phyloP scores from a whole-genome alignment of 2,113 vertebrate species.

The Oceanodroma tethys region DNA sequence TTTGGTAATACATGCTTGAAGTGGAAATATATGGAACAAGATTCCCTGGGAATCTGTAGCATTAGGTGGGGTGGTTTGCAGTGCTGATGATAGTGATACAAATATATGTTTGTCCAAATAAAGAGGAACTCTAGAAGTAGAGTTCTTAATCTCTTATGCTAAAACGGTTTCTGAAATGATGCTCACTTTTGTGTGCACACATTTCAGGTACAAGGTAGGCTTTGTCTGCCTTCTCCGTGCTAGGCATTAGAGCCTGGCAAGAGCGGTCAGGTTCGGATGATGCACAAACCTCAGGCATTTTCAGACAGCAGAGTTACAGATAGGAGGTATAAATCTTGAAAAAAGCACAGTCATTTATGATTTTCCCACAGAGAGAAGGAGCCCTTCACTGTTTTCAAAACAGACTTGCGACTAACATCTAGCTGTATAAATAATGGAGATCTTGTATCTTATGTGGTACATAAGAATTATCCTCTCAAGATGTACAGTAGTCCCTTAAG shows the following conservation, averaged over 20 bases:
- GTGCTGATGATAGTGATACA: not conserved
- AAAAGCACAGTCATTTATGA: not conserved
- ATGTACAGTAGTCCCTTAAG: not conserved
- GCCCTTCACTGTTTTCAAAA: conserved; percentile 13
- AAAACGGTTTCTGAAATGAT: not conserved
- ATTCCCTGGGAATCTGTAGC: not conserved
- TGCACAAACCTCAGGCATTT: not conserved
- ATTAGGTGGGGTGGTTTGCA: not conserved
- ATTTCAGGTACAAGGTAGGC: not conserved
- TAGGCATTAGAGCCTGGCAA: not conserved
- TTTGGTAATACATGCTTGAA: not conserved
- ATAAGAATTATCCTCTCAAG: not conserved
- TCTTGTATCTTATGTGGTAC: not conserved
- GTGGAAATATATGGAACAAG: not conserved
- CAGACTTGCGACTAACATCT: conserved; percentile 12
- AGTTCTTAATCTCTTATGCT: not conserved
- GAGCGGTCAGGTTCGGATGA: not conserved
- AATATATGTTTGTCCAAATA: not conserved
- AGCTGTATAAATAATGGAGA: conserved; percentile 18
- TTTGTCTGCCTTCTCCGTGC: not conserved
- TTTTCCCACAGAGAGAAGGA: not conserved
- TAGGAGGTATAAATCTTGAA: not conserved
- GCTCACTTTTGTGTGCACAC: not conserved
- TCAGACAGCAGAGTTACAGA: not conserved
- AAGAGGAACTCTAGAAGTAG: not conserved